These are phyloP conservation scores for Drosophila erecta DNA, from an alignment of 1,140 invertebrate genomes.

Conservation along the genomic window DNA sequence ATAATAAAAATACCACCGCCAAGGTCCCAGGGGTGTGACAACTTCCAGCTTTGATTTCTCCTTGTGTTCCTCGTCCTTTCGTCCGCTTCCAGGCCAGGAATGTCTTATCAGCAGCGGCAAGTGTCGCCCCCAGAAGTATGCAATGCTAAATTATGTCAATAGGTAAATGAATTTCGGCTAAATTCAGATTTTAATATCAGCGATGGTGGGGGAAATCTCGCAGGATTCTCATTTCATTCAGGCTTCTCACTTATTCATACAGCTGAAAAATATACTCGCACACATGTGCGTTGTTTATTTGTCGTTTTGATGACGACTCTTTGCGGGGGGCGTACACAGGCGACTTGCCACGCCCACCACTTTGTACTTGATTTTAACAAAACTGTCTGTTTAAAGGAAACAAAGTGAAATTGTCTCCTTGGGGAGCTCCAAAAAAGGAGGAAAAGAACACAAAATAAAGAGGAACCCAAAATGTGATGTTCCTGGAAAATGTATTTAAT, in stretches of 20 bases:
- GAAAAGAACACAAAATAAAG: not conserved
- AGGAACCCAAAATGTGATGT: slow-evolving; percentile 2
- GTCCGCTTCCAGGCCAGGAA: not conserved
- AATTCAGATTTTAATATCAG: slow-evolving; percentile 61
- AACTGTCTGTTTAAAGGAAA: slow-evolving; percentile 59
- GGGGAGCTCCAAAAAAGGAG: slow-evolving; percentile 43
- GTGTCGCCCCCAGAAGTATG: slow-evolving; percentile 31
- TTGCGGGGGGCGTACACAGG: slow-evolving; percentile 29
- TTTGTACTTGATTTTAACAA: slow-evolving; percentile 59
- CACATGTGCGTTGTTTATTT: slow-evolving; percentile 38
- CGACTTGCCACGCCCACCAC: slow-evolving; percentile 38
- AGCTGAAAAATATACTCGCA: slow-evolving; percentile 7
- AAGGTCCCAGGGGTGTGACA: slow-evolving; percentile 65
- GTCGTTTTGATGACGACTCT: slow-evolving; percentile 47
- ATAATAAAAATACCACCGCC: slow-evolving; percentile 67
- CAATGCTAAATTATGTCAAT: slow-evolving; percentile 67
- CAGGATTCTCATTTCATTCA: slow-evolving; percentile 10
- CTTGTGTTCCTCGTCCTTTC: slow-evolving; percentile 17
- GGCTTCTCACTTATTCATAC: slow-evolving; percentile 54
- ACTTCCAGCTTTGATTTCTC: slow-evolving; percentile 67
- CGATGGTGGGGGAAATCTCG: slow-evolving; percentile 5
- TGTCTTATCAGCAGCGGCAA: slow-evolving; percentile 47
- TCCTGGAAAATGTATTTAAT: slow-evolving; percentile 67
- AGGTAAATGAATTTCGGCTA: slow-evolving; percentile 73
- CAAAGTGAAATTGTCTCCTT: slow-evolving; percentile 70